Percentiles rank a stretch among this genome's conserved stretches.
Evolutionary conservation across 2,797 vertebrate species (phyloP).

Genomic region (Synaphobranchus kaupii): DNA sequence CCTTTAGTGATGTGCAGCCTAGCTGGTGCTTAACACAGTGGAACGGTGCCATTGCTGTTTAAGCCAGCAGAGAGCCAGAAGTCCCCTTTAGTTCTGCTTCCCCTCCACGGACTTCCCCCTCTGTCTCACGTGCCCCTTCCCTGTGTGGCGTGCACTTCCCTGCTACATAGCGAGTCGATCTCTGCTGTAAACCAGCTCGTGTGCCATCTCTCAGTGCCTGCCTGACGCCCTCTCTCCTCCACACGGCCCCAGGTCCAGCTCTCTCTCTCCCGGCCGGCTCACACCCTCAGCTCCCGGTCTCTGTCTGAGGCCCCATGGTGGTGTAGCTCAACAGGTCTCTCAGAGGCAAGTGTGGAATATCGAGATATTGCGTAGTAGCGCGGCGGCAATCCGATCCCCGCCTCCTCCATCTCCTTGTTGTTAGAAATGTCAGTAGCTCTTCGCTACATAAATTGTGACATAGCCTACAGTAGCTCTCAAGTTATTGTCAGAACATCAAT

Average conservation of each 20-base stretch:
- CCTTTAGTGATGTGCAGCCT: background rate
- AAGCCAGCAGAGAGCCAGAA: conserved; percentile 6
- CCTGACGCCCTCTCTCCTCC: background rate
- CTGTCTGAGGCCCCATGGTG: background rate
- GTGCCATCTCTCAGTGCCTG: background rate
- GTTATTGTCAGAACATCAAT: background rate
- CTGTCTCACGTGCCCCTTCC: conserved; percentile 35
- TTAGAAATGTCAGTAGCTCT: background rate
- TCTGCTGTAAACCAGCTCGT: conserved; percentile 21
- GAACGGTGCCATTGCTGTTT: background rate
- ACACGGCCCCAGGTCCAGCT: background rate
- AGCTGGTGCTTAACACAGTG: background rate
- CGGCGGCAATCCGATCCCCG: background rate
- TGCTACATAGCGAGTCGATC: conserved; percentile 21
- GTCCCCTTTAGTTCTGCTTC: conserved; percentile 52
- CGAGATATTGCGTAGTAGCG: background rate
- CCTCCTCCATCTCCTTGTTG: background rate
- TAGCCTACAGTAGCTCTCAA: too few species aligned
- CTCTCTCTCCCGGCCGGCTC: background rate
- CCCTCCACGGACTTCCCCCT: conserved; percentile 36
- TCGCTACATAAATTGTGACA: background rate
- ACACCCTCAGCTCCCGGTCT: background rate
- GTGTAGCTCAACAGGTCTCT: background rate
- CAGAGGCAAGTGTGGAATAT: conserved; percentile 1
- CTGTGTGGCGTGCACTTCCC: conserved; percentile 20